phyloP scores from a whole-genome alignment of 2,888 invertebrate species.

The Coleophora flavipennella region DNA sequence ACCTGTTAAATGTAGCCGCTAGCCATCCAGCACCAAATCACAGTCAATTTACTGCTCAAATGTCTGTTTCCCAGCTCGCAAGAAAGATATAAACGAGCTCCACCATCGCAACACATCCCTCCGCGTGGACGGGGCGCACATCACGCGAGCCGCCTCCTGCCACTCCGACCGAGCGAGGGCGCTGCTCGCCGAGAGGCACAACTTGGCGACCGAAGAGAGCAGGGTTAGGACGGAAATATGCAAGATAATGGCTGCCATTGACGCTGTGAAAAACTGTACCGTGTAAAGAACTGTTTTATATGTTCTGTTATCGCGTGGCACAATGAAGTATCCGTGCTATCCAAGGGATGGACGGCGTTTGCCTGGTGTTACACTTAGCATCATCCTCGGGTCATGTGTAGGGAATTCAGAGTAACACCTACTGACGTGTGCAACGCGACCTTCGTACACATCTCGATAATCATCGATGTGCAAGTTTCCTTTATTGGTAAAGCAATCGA shows the following conservation, averaged over 20 bases:
- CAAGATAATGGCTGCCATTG: slow-evolving; percentile 33
- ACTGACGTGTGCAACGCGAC: no score
- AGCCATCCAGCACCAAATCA: no score
- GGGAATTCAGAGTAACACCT: neutral
- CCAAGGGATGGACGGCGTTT: no score
- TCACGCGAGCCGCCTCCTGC: slow-evolving; percentile 56
- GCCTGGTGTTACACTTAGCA: no score
- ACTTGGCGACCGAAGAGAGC: slow-evolving; percentile 40
- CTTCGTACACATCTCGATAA: no score
- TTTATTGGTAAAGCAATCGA: no score
- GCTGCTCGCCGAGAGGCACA: slow-evolving; percentile 44
- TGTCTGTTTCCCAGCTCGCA: slow-evolving; percentile 45
- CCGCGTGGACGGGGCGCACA: slow-evolving; percentile 60
- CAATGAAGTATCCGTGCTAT: no score
- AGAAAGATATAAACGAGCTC: slow-evolving; percentile 54
- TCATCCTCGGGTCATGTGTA: neutral
- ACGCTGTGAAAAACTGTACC: slow-evolving; percentile 21
- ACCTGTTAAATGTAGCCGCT: no score
- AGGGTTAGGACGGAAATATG: slow-evolving; percentile 16
- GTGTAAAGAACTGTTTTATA: neutral
- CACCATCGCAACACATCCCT: slow-evolving; percentile 57
- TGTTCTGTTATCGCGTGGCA: neutral
- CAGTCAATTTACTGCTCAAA: no score
- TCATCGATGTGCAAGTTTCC: no score
- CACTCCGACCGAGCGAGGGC: slow-evolving; percentile 50